Evolutionary conservation across 35 echinoderm and acorn worm genomes (phyloP), one percentile per base, ranked within the genome.

Genomic region (Anneissia japonica): DNA sequence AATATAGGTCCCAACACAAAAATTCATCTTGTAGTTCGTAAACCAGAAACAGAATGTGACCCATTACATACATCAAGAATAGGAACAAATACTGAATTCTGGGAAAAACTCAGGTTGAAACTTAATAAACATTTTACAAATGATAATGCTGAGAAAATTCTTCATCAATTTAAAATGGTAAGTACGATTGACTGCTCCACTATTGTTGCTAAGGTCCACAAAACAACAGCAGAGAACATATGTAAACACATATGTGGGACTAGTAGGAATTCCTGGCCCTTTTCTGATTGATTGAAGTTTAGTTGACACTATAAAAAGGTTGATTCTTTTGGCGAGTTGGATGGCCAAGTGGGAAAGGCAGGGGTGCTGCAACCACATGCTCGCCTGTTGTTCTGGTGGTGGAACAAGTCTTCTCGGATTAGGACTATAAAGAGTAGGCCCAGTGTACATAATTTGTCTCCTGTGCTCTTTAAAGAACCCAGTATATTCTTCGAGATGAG

Each of bases 1-100:
- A 97, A 97, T 77, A 97, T 97, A 36, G 95, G 95, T 3, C 95
- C 95, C 23, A 89, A 84, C 30, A 97, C 95, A 74, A 97, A 97
- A 76, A 93, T 97, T 73, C 95, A 97, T 46, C 86, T 97, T 21
- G 91, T 97, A 13, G 89, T 97, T 29, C 83, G 91, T 26, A 91
- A 92, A 90, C 91, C 95, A 77, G 89, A 93, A 74, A 73, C 85
- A 75, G 92, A 88, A 39, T 35, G 38, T 77, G 86, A 89, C 73
- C 84, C 83, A 78, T 41, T 87, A 28, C 91, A 86, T 77, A 64
- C 89, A 74, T 45, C 86, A 74, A 84, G 82, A 37, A 81, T 93
- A 77, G 91, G 91, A 32, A 91, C 56, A n/a, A 83, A 86, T 36
- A 93, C 94, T 35, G 95, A 75, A 64, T 84, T 97, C 23, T 97